A percentile compares a stretch with the other conserved stretches of the same genome.
Evolutionary conservation across 2,888 invertebrate species (phyloP).

Genomic region (Orthonevra nobilis): DNA sequence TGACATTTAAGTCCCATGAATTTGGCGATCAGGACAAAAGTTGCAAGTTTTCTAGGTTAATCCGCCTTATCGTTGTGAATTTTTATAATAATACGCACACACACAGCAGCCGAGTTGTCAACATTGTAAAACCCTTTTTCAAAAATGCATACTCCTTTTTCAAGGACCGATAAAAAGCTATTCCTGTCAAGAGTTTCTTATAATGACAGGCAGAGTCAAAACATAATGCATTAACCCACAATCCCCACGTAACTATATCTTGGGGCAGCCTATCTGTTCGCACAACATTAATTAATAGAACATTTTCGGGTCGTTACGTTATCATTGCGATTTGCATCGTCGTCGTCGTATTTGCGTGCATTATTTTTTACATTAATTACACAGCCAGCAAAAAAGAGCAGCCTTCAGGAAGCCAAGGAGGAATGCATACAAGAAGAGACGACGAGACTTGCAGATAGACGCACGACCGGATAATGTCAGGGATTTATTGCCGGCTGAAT

Average conservation of each 20-base stretch:
- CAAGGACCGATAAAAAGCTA: no score
- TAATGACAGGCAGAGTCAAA: not conserved
- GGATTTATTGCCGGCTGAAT: slow-evolving; percentile 41
- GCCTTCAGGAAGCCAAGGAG: slow-evolving; percentile 6
- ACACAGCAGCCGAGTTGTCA: no score
- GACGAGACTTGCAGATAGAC: slow-evolving; percentile 10
- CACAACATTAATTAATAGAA: slow-evolving; percentile 73
- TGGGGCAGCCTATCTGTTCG: slow-evolving; percentile 63
- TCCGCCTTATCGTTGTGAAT: no score
- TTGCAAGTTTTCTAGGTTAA: no score
- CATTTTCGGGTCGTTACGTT: slow-evolving; percentile 68
- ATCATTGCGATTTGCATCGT: slow-evolving; percentile 48
- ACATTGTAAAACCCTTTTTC: no score
- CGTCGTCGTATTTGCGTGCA: slow-evolving; percentile 72
- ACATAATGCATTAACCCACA: not conserved
- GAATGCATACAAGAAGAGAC: slow-evolving; percentile 30
- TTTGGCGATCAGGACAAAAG: no score
- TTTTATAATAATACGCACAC: no score
- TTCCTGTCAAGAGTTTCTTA: no score
- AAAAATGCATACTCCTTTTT: no score
- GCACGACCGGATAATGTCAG: slow-evolving; percentile 31
- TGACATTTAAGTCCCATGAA: no score
- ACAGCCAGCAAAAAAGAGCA: slow-evolving; percentile 37
- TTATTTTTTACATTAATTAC: slow-evolving; percentile 75
- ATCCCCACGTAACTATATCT: not conserved